Conservation (phyloP, 2,888 invertebrate genomes). For the Lasius fuliginosus region DNA sequence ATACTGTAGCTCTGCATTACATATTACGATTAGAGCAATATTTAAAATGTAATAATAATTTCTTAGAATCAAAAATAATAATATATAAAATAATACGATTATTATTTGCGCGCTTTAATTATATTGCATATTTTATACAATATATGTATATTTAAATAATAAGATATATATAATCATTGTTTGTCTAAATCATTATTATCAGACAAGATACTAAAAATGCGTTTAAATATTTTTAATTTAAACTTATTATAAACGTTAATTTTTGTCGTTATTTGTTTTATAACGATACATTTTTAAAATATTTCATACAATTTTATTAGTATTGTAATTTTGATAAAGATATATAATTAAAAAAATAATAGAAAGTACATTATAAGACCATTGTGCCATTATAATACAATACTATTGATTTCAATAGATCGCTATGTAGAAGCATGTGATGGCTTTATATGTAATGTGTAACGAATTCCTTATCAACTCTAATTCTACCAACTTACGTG, state of each 20-base stretch:
- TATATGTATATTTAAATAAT: background rate
- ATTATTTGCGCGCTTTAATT: background rate
- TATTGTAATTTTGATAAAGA: background rate
- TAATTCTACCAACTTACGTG: background rate
- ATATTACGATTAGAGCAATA: background rate
- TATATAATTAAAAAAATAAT: background rate
- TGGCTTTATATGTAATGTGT: background rate
- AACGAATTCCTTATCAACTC: background rate
- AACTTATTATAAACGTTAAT: background rate
- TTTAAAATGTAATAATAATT: background rate
- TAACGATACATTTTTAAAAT: background rate
- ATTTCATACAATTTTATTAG: background rate
- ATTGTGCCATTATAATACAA: conserved; percentile 37
- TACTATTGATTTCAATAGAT: background rate
- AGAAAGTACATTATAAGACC: background rate
- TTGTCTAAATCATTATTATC: background rate
- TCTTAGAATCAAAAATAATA: background rate
- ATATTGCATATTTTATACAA: conserved; percentile 12
- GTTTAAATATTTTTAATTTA: background rate
- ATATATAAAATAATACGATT: background rate
- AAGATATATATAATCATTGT: background rate
- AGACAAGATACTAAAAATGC: background rate
- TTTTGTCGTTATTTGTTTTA: background rate
- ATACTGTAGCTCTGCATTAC: background rate
- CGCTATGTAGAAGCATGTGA: background rate